These are phyloP conservation scores for Morpho deidamia DNA, from an alignment of 2,888 invertebrate genomes.

Conservation along the genomic window DNA sequence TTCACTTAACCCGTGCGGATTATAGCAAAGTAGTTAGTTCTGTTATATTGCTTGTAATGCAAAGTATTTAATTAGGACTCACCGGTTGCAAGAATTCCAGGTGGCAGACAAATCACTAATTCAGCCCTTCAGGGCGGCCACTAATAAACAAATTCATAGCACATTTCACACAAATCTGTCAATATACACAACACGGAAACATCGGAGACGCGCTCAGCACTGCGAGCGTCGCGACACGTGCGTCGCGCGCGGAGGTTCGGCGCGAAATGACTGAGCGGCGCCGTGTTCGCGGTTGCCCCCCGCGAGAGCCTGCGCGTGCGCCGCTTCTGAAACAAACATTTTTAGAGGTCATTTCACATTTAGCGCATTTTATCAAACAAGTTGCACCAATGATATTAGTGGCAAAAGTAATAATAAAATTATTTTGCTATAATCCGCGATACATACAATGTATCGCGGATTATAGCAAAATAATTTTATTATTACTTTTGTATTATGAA, in stretches of 20 bases:
- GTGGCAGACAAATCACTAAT: constrained; percentile 32
- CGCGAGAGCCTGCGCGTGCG: constrained; percentile 31
- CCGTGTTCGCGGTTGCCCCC: constrained; percentile 15
- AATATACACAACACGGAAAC: constrained; percentile 47
- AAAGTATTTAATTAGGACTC: constrained; percentile 30
- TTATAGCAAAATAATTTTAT: too few relatives aligned
- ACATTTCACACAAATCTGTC: constrained; percentile 51
- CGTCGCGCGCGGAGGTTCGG: constrained; percentile 68
- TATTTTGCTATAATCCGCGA: too few relatives aligned
- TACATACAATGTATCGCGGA: too few relatives aligned
- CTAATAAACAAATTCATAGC: constrained; percentile 61
- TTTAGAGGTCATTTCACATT: neutral
- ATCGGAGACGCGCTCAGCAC: constrained; percentile 45
- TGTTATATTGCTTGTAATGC: too few relatives aligned
- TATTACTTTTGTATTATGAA: too few relatives aligned
- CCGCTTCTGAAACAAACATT: constrained; percentile 13
- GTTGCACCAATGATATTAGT: too few relatives aligned
- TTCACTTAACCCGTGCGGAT: too few relatives aligned
- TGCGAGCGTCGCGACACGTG: constrained; percentile 61
- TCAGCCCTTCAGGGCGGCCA: constrained; percentile 60
- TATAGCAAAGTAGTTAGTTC: too few relatives aligned
- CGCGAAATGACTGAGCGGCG: constrained; percentile 51
- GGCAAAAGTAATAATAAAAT: too few relatives aligned
- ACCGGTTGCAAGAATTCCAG: constrained; percentile 44
- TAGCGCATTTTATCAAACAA: neutral